Evolutionary conservation across 2,888 invertebrate genomes (phyloP).

Genomic region (Brenthis ino): DNA sequence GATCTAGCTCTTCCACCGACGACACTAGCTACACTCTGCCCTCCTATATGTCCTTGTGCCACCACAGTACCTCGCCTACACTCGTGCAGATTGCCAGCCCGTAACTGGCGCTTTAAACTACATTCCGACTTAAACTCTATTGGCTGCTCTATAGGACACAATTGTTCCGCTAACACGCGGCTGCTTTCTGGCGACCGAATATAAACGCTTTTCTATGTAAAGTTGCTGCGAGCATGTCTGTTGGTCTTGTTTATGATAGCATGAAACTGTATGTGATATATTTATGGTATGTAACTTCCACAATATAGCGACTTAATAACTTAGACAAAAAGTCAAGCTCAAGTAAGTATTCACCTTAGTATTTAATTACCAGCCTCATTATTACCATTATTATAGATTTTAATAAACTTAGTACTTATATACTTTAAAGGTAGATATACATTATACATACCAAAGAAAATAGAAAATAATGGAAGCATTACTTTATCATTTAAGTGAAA

Average conservation of each 20-base stretch:
- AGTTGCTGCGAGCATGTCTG: conserved; percentile 65
- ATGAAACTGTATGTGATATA: conserved; percentile 50
- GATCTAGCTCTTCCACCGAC: conserved; percentile 45
- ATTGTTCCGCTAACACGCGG: conserved; percentile 50
- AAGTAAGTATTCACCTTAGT: not conserved
- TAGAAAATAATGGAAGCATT: conserved; percentile 70
- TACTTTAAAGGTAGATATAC: not conserved
- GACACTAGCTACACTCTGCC: conserved; percentile 44
- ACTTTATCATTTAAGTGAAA: conserved; percentile 81
- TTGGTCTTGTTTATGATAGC: conserved; percentile 55
- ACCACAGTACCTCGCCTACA: conserved; percentile 66
- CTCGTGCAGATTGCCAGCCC: conserved; percentile 73
- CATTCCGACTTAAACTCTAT: conserved; percentile 69
- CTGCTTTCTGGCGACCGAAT: conserved; percentile 53
- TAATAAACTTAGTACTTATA: too few species aligned
- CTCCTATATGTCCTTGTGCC: conserved; percentile 47
- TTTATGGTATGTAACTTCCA: conserved; percentile 51
- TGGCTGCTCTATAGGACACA: conserved; percentile 60
- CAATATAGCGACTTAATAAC: conserved; percentile 50
- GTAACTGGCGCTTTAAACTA: conserved; percentile 55
- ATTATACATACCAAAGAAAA: conserved; percentile 41
- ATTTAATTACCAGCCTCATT: too few species aligned
- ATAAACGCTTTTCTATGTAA: conserved; percentile 61
- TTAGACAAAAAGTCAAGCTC: conserved; percentile 1
- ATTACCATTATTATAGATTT: too few species aligned